Conservation (phyloP, 2,113 vertebrate genomes). For the Benitochromis conjunctus region DNA sequence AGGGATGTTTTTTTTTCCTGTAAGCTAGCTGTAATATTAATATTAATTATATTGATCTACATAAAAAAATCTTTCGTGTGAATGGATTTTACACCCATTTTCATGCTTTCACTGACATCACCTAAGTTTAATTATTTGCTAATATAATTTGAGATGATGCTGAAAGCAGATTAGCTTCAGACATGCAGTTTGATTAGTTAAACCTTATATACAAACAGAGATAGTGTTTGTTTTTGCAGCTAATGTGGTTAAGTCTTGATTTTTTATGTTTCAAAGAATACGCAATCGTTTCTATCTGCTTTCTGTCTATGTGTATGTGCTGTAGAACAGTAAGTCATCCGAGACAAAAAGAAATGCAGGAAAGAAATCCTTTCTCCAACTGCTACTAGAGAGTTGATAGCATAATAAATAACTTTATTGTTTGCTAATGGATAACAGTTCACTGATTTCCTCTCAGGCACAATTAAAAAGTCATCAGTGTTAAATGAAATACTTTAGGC, state of each 20-base stretch:
- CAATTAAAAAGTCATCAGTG: slow-evolving; percentile 20
- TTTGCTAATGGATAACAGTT: neutral
- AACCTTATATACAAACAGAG: neutral
- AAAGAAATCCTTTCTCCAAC: neutral
- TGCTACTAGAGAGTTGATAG: neutral
- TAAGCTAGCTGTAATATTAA: neutral
- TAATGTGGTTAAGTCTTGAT: neutral
- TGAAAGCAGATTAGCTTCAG: neutral
- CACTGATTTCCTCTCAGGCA: neutral
- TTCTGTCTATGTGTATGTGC: neutral
- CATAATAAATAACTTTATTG: neutral
- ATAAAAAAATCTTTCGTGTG: neutral
- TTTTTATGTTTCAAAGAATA: neutral
- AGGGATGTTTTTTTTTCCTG: neutral
- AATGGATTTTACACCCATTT: neutral
- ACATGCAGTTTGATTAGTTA: neutral
- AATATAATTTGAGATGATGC: neutral
- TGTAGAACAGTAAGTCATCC: neutral
- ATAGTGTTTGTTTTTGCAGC: neutral
- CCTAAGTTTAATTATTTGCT: neutral
- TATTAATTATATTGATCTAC: neutral
- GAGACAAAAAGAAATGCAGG: neutral
- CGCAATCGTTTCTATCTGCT: neutral
- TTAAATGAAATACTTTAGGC: neutral
- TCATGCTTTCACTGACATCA: neutral